These are phyloP conservation scores for Myxocyprinus asiaticus DNA, from an alignment of 2,113 vertebrate genomes.

Conservation along the genomic window DNA sequence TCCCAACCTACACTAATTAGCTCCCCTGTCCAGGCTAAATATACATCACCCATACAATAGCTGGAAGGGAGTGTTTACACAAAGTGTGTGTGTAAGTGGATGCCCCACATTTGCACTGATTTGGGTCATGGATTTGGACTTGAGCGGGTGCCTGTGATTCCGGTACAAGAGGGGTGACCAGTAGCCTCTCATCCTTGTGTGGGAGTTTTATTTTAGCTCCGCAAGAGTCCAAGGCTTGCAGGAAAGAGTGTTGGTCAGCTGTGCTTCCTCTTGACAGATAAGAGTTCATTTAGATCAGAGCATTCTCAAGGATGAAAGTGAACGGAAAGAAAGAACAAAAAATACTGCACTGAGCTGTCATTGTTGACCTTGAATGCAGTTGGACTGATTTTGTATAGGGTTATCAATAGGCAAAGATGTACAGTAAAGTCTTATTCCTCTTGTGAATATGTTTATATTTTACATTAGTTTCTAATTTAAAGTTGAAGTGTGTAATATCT, in stretches of 20 bases:
- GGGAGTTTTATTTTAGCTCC: conserved; percentile 19
- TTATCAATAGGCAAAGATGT: too few species aligned
- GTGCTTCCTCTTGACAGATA: conserved; percentile 38
- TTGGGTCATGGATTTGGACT: conserved; percentile 64
- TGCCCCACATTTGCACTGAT: conserved; percentile 64
- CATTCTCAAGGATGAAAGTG: not conserved
- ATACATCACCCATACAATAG: conserved; percentile 67
- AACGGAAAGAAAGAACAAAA: not conserved
- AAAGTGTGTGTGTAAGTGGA: conserved; percentile 47
- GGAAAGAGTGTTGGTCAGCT: conserved; percentile 35
- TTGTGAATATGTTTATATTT: too few species aligned
- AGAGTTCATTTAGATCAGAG: not conserved
- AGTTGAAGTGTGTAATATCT: too few species aligned
- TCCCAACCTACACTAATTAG: not conserved
- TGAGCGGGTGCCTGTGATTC: conserved; percentile 55
- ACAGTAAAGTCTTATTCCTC: too few species aligned
- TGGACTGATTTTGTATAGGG: too few species aligned
- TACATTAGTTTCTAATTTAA: too few species aligned
- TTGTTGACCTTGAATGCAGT: not conserved
- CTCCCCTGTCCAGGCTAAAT: conserved; percentile 58
- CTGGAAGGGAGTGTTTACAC: conserved; percentile 47
- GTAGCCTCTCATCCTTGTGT: conserved; percentile 43
- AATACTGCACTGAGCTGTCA: not conserved
- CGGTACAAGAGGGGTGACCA: conserved; percentile 55
- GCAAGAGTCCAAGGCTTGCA: not conserved